Conservation (phyloP, 2,113 vertebrate species). For the Camelus bactrianus region DNA sequence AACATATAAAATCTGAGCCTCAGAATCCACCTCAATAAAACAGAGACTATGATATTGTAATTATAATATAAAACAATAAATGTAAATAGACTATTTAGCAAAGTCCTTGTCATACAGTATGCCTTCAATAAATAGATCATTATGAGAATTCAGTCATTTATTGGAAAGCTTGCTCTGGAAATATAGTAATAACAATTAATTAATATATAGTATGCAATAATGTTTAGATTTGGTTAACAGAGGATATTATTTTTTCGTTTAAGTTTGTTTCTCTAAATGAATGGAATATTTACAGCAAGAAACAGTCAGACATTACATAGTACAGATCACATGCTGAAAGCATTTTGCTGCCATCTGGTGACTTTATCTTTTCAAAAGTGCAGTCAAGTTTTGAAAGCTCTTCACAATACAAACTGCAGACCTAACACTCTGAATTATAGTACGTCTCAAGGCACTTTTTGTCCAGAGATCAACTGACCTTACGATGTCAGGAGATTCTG, state of each 20-base stretch:
- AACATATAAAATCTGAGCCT: neutral
- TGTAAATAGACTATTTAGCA: neutral
- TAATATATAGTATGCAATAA: neutral
- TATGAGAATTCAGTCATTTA: neutral
- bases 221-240: neutral
- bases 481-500: neutral
- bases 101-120: neutral
- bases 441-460: neutral
- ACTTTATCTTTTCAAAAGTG: neutral
- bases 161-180: neutral
- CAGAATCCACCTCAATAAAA: neutral
- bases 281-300: neutral
- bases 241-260: neutral
- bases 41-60: neutral
- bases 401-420: neutral
- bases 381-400: neutral
- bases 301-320: neutral
- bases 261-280: slow-evolving; percentile 26
- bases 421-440: neutral
- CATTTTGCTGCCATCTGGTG: slow-evolving; percentile 61
- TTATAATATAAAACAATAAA: slow-evolving; percentile 12
- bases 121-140: neutral
- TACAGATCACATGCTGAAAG: neutral
- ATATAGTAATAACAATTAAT: neutral
- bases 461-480: neutral